Conservation (phyloP, 2,113 vertebrate species). For the Brachypodius melanocephalos region DNA sequence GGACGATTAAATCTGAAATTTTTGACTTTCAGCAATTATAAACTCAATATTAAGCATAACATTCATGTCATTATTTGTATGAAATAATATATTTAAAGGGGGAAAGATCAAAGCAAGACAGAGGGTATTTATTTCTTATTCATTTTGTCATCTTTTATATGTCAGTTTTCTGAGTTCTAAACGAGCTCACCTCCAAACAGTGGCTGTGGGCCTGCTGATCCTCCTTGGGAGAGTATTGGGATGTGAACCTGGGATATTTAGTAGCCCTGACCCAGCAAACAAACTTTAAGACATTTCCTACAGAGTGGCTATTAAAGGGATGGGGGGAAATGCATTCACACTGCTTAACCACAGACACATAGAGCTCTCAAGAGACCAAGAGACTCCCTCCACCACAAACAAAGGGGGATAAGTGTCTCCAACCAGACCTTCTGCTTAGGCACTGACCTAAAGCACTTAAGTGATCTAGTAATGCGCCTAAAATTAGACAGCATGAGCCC, state of each 20-base stretch:
- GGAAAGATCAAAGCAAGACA: background rate
- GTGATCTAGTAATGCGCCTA: background rate
- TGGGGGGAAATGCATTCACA: background rate
- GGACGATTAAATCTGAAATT: background rate
- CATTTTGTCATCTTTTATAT: background rate
- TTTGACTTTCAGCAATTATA: slow-evolving; percentile 2
- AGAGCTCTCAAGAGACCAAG: background rate
- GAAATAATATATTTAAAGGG: background rate
- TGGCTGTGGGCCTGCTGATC: background rate
- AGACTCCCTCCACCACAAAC: background rate
- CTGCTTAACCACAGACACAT: background rate
- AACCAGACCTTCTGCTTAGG: background rate
- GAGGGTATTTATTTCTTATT: background rate
- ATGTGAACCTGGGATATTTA: background rate
- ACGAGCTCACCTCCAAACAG: background rate
- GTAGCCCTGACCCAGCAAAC: background rate
- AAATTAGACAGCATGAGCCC: background rate
- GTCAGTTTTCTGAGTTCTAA: background rate
- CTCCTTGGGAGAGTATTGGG: background rate
- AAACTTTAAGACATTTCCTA: background rate
- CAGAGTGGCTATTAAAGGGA: background rate
- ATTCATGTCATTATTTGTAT: slow-evolving; percentile 5
- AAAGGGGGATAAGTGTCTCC: background rate
- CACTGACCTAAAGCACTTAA: background rate
- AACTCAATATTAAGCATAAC: background rate